Base-by-base conservation (phyloP, 1,140 invertebrate species). In the Galleria mellonella region DNA sequence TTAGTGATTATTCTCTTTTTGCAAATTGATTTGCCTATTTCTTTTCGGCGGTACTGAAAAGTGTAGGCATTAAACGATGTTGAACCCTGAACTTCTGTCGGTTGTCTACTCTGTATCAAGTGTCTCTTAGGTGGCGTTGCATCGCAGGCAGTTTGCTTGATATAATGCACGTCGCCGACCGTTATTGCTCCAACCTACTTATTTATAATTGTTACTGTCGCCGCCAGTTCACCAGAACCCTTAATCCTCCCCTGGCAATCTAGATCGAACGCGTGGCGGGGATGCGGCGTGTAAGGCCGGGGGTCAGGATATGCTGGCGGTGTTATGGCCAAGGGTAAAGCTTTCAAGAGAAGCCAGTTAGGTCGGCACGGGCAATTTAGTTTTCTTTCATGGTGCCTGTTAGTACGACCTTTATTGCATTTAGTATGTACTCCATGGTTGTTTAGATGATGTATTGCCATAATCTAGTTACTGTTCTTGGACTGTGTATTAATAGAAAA, bases 121-220 rank as follows among this genome's bases (percentile, higher is more conserved):
- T 71, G 70, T 76, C 68, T 78, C 71, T 66, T 78, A 83, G 76
- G 78, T 81, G 74, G 74, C 71, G 62, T 59, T 71, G 74, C 74
- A 77, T 78, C 63, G 72, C 62, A 70, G 76, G 79, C 79, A 75
- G 79, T 83, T 83, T 79, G 72, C 67, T 75, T 83, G 79, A 83
- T 81, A 81, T 81, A 83, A 77, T 77, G 76, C 73, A 81, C 71
- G 68, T 75, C 79, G 72, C 63, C 56, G 50, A 46, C 70, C 74
- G 78, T 81, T 83, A 81, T 81, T 74, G 74, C 72, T 71, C 54
- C 76, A 83, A 83, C 79, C 79, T 81, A 83, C 76, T 83, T 83
- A 81, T 72, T 83, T 83, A 83, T 83, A 83, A 83, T 83, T 83
- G 79, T 81, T 77, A 62, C 66, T 64, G 63, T 63, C 67, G 62